These are phyloP conservation scores for Chrysocyon brachyurus DNA, from an alignment of 2,797 vertebrate species.

Conservation along the genomic window DNA sequence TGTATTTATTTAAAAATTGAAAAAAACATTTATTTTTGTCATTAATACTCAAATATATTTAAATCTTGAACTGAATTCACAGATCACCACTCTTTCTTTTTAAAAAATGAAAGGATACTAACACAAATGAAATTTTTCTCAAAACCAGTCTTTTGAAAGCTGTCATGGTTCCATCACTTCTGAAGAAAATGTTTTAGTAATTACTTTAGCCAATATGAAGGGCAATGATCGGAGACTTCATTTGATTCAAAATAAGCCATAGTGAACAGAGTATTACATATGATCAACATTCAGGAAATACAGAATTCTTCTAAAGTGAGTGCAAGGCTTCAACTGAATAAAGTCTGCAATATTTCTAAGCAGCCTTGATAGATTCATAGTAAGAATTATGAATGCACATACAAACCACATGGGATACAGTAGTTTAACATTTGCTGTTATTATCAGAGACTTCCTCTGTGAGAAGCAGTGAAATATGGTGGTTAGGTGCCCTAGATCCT, in stretches of 20 bases:
- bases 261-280: not conserved
- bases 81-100: not conserved
- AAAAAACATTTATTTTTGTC: not conserved
- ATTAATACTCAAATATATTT: not conserved
- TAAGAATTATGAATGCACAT: not conserved
- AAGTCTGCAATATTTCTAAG: not conserved
- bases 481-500: not conserved
- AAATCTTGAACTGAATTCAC: slow-evolving; percentile 17
- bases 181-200: not conserved
- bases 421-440: not conserved
- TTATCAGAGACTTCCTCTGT: not conserved
- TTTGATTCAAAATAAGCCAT: not conserved
- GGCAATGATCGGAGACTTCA: not conserved
- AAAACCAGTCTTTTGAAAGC: slow-evolving; percentile 1
- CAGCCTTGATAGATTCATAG: not conserved
- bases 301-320: not conserved
- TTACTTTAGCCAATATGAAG: not conserved
- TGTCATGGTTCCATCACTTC: not conserved
- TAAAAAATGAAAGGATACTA: not conserved
- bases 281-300: not conserved
- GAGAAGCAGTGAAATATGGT: not conserved
- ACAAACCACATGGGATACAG: not conserved
- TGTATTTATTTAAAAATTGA: not conserved
- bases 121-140: not conserved
- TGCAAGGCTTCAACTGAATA: not conserved